Evolutionary conservation across 2,797 vertebrate genomes (phyloP), one percentile per base, ranked within the genome.

Genomic region (Schizothorax lantsangensis): DNA sequence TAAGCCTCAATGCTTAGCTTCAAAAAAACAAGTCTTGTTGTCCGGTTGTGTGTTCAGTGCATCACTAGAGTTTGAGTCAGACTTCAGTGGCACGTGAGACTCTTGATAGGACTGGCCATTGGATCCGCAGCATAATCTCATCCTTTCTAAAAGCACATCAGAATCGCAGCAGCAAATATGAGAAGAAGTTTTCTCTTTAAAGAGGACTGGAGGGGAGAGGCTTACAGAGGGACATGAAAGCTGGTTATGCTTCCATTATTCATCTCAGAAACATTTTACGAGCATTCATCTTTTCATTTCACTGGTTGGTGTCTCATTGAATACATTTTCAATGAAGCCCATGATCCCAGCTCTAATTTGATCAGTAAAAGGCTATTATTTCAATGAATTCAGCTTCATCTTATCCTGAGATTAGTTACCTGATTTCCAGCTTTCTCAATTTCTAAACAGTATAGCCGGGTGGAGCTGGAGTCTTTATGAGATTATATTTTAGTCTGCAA

Each of bases 201-300:
- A 45, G 66, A 78, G 15, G 81, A 78, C 19, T 2, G 59, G 79
- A 81, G 45, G 71, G 30, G 7, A 62, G 30, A 69, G 72, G 78
- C 5, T 26, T 66, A 43, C 6, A 69, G 71, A 77, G n/a, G 6
- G 38, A 69, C 52, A 86, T 80, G 57, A 0, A 12, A 85, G 71
- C 6, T 57, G 54, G 86, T 85, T 83, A 49, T 30, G 64, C 77
- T 86, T 93, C 86, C 79, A 91, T 92, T 92, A 90, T 94, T 93
- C 85, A 93, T 85, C 64, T 8, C 21, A 17, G 79, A 74, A 64
- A 40, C 9, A n/a, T 89, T 88, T 89, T 79, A 81, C 78, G 73
- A 88, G 81, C 57, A 30, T 87, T 85, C 86, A 84, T 88, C 66
- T 64, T 77, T 82, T 89, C 59, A 81, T 88, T 79, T 80, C 54